Conservation (phyloP, 2,797 vertebrate species). For the Spinibarbus caldwelli region DNA sequence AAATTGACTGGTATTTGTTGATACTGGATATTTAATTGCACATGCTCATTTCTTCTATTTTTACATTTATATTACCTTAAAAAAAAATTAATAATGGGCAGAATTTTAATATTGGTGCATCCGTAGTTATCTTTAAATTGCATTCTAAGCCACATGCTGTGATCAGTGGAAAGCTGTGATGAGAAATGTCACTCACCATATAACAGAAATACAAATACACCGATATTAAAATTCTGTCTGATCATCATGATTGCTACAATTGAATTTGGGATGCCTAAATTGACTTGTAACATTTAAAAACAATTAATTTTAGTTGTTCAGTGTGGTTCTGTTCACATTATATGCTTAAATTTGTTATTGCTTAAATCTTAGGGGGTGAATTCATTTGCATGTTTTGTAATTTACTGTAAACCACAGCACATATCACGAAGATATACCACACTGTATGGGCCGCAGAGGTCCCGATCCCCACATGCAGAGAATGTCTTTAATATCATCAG, state of each 20-base stretch:
- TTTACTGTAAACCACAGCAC: neutral
- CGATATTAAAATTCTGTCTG: neutral
- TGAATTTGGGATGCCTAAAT: neutral
- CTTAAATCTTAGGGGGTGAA: neutral
- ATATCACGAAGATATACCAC: conserved; percentile 8
- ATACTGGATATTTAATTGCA: neutral
- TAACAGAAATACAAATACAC: neutral
- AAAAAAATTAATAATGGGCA: neutral
- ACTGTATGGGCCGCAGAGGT: neutral
- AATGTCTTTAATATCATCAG: conserved; percentile 37
- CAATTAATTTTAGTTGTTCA: neutral
- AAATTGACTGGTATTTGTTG: neutral
- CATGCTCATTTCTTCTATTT: neutral
- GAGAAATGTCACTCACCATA: neutral
- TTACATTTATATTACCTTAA: neutral
- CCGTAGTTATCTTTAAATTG: neutral
- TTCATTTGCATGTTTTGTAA: neutral
- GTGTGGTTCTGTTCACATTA: neutral
- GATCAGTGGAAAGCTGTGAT: neutral
- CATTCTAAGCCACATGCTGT: neutral
- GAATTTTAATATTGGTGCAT: neutral
- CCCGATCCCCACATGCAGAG: neutral
- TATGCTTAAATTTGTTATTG: neutral
- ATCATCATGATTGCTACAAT: neutral
- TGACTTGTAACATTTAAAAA: neutral